Evolutionary conservation across 1,140 invertebrate genomes (phyloP).

Genomic region (Myzus persicae): DNA sequence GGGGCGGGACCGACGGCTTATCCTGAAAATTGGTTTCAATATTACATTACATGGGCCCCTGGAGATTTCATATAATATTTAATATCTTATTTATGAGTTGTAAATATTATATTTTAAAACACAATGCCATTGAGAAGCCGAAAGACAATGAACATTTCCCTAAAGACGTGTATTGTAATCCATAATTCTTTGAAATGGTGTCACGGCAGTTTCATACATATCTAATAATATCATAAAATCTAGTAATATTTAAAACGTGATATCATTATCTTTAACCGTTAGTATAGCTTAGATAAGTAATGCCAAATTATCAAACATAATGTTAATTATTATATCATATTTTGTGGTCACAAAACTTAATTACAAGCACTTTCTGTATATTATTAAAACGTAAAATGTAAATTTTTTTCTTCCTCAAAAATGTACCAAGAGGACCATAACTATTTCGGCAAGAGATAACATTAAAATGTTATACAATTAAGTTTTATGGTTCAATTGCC

Average conservation of each 20-base stretch:
- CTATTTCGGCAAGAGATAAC: background rate
- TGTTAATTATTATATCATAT: background rate
- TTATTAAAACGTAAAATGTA: background rate
- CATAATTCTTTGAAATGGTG: constrained; percentile 12
- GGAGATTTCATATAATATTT: background rate
- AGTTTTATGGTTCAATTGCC: background rate
- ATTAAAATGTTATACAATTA: background rate
- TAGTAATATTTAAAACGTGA: constrained; percentile 7
- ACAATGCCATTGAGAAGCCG: background rate
- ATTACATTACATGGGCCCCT: background rate
- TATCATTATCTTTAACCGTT: background rate
- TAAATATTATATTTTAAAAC: constrained; percentile 37
- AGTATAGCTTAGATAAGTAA: background rate
- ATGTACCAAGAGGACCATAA: background rate
- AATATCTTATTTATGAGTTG: background rate
- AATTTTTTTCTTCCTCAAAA: background rate
- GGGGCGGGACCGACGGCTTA: background rate
- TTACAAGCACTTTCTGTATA: background rate
- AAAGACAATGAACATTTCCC: constrained; percentile 12
- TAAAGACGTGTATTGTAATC: background rate
- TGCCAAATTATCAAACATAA: background rate
- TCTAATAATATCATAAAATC: background rate
- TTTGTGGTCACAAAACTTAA: constrained; percentile 2
- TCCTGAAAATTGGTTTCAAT: constrained; percentile 34
- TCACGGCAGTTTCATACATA: background rate